These are phyloP conservation scores for Passer domesticus DNA, from an alignment of 2,113 vertebrate species.

Conservation along the genomic window DNA sequence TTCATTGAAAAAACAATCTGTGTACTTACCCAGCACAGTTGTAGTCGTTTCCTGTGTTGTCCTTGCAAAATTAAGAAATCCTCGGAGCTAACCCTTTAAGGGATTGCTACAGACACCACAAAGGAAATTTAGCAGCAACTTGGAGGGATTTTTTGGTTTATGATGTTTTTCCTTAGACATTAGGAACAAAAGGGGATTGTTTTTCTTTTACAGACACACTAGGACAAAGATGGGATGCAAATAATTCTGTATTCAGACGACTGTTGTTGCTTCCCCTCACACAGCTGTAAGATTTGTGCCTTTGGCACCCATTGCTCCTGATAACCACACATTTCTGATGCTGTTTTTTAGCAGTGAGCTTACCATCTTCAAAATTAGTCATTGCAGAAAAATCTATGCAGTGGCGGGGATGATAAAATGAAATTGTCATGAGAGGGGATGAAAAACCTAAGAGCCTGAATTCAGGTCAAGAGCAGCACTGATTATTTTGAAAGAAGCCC, in stretches of 20 bases:
- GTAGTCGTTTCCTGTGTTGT: neutral
- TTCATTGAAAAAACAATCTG: constrained; percentile 8
- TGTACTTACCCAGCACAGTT: neutral
- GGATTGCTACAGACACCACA: constrained; percentile 11
- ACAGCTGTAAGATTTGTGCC: constrained; percentile 19
- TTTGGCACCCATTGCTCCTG: constrained; percentile 36
- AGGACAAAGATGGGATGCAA: constrained; percentile 1
- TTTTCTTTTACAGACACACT: constrained; percentile 29
- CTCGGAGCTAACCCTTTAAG: constrained; percentile 5
- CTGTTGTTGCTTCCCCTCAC: neutral
- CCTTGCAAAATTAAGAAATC: constrained; percentile 25
- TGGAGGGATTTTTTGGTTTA: neutral
- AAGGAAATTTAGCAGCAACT: constrained; percentile 5
- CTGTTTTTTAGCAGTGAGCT: neutral
- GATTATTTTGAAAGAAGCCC: neutral
- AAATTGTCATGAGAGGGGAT: constrained; percentile 8
- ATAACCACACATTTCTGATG: constrained; percentile 27
- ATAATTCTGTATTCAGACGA: constrained; percentile 28
- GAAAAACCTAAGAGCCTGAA: constrained; percentile 26
- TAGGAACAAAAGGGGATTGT: neutral
- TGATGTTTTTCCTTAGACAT: neutral
- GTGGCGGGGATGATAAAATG: constrained; percentile 16
- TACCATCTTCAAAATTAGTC: constrained; percentile 53
- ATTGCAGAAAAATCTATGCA: constrained; percentile 31
- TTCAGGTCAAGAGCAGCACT: constrained; percentile 38